Evolutionary conservation across 2,888 invertebrate species (phyloP).

Genomic region (Tetragonula carbonaria): DNA sequence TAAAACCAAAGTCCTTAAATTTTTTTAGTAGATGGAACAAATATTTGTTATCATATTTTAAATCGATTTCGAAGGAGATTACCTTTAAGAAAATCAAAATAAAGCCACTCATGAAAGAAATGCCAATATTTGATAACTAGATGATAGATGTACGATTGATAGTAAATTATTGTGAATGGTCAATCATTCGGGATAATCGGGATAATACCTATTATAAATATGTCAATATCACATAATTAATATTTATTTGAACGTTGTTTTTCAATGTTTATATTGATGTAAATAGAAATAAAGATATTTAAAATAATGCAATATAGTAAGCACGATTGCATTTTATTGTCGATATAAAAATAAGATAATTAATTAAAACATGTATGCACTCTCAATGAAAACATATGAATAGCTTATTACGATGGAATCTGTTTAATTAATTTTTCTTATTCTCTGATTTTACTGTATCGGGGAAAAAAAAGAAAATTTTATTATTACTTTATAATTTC

Average conservation of each 20-base stretch:
- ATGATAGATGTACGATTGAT: background rate
- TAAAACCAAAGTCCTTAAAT: conserved; percentile 10
- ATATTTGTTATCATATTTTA: background rate
- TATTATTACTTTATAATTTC: background rate
- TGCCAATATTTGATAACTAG: background rate
- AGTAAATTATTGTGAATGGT: background rate
- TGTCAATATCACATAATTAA: no score
- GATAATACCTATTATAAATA: background rate
- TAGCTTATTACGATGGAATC: background rate
- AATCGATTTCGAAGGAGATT: background rate
- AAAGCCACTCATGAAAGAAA: background rate
- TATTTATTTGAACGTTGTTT: background rate
- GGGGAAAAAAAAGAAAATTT: background rate
- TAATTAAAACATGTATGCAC: background rate
- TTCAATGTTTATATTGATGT: background rate
- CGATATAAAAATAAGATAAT: background rate
- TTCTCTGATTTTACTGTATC: background rate
- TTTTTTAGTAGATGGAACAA: background rate
- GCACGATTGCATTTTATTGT: background rate
- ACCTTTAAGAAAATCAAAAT: background rate
- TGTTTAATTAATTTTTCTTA: background rate
- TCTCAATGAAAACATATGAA: background rate
- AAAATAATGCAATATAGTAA: background rate
- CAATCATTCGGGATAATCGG: background rate
- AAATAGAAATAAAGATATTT: background rate